Conservation (phyloP, 2,888 invertebrate species). For the Cantharis nigra region DNA sequence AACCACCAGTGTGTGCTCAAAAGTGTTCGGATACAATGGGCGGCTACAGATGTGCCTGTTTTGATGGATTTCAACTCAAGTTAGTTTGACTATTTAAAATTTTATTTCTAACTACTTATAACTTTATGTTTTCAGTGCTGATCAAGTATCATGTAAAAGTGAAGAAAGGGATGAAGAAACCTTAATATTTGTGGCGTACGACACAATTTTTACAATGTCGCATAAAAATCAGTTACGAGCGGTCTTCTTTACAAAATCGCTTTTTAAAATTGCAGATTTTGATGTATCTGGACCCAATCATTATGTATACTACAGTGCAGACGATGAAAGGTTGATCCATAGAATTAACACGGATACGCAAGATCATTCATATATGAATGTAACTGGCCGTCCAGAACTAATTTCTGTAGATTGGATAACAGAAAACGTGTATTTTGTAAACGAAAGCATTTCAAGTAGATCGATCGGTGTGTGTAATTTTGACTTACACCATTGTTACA, state of each 20-base stretch:
- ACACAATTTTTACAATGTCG: not conserved
- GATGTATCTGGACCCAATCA: constrained; percentile 58
- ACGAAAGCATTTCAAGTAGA: constrained; percentile 44
- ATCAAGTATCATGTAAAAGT: not conserved
- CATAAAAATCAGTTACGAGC: not conserved
- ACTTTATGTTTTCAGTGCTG: not conserved
- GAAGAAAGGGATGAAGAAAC: not conserved
- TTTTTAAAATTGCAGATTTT: constrained; percentile 40
- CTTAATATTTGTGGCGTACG: not conserved
- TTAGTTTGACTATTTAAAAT: constrained; percentile 36
- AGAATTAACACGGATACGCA: constrained; percentile 52
- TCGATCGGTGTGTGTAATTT: constrained; percentile 52
- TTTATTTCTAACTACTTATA: not conserved
- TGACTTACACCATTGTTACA: constrained; percentile 43
- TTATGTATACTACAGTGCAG: constrained; percentile 59
- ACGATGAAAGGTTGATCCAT: constrained; percentile 54
- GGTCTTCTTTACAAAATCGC: not conserved
- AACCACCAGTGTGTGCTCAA: constrained; percentile 68
- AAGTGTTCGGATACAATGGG: constrained; percentile 63
- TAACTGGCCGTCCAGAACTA: constrained; percentile 59
- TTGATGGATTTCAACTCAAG: constrained; percentile 63
- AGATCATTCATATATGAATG: constrained; percentile 49
- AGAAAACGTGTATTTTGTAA: constrained; percentile 70
- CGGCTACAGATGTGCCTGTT: constrained; percentile 64
- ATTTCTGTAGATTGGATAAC: constrained; percentile 77